These are phyloP conservation scores for Nansenia antarctica DNA, from an alignment of 2,113 vertebrate species.

Conservation along the genomic window DNA sequence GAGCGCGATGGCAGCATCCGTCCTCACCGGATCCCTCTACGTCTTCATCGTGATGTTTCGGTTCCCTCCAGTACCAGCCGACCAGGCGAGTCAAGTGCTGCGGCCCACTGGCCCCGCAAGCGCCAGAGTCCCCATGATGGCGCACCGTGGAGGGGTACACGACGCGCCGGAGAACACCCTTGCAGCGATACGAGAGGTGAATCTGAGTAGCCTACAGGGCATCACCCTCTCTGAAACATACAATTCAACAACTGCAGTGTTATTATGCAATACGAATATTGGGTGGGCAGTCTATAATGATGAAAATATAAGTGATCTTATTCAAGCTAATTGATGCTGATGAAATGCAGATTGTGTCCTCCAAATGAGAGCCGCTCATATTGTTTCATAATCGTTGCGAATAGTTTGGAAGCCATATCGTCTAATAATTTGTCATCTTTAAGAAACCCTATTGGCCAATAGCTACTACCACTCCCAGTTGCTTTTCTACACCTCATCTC, in stretches of 20 bases:
- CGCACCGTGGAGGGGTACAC: constrained; percentile 86
- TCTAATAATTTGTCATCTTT: background rate
- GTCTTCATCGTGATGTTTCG: constrained; percentile 79
- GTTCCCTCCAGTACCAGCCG: constrained; percentile 75
- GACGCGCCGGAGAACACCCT: constrained; percentile 94
- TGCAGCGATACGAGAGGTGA: constrained; percentile 86
- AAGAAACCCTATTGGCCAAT: background rate
- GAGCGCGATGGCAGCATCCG: constrained; percentile 75
- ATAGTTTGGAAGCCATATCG: background rate
- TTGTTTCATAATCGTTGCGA: background rate
- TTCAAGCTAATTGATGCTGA: background rate
- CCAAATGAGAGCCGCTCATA: no score
- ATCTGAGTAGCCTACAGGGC: constrained; percentile 14
- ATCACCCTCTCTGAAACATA: background rate
- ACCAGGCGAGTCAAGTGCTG: constrained; percentile 78
- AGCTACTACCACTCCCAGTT: background rate
- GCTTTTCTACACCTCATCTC: background rate
- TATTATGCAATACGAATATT: background rate
- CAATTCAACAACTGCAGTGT: background rate
- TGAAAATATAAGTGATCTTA: no score
- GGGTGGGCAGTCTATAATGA: background rate
- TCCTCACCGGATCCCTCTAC: constrained; percentile 78
- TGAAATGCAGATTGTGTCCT: background rate
- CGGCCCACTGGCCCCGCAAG: constrained; percentile 62
- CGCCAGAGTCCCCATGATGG: constrained; percentile 74